phyloP scores from a whole-genome alignment of 2,797 vertebrate species.

The Choloepus didactylus region DNA sequence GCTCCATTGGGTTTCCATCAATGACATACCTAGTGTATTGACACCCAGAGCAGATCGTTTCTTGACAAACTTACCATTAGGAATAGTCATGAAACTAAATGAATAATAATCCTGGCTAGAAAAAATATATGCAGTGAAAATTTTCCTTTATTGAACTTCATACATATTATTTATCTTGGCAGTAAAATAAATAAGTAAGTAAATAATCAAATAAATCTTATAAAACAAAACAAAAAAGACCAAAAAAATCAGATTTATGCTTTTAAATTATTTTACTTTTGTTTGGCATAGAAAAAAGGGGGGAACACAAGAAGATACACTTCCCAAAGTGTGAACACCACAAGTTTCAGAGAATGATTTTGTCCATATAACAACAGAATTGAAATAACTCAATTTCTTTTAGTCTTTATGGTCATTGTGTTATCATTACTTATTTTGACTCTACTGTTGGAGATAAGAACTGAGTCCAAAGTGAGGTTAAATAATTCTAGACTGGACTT shows the following conservation, averaged over 20 bases:
- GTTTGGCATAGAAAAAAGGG: neutral
- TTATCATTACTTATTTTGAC: conserved; percentile 50
- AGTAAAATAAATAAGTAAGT: neutral
- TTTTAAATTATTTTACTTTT: conserved; percentile 39
- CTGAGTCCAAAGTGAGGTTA: neutral
- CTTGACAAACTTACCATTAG: too few species aligned
- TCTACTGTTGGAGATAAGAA: neutral
- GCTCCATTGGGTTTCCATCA: neutral
- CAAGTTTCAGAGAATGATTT: conserved; percentile 4
- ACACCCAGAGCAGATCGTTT: conserved; percentile 2
- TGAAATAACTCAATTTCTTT: neutral
- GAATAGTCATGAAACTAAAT: conserved; percentile 1
- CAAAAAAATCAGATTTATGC: neutral
- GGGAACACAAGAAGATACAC: neutral
- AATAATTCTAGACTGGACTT: neutral
- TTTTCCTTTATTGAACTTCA: conserved; percentile 48
- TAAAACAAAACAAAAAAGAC: neutral
- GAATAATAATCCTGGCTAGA: conserved; percentile 33
- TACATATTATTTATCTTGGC: too few species aligned
- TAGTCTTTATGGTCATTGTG: conserved; percentile 5
- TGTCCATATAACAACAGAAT: neutral
- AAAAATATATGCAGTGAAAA: conserved; percentile 23
- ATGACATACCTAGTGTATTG: neutral
- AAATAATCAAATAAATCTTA: conserved; percentile 49
- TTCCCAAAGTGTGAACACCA: conserved; percentile 23